Evolutionary conservation across 2,797 vertebrate species (phyloP).

Genomic region (Miichthys miiuy): DNA sequence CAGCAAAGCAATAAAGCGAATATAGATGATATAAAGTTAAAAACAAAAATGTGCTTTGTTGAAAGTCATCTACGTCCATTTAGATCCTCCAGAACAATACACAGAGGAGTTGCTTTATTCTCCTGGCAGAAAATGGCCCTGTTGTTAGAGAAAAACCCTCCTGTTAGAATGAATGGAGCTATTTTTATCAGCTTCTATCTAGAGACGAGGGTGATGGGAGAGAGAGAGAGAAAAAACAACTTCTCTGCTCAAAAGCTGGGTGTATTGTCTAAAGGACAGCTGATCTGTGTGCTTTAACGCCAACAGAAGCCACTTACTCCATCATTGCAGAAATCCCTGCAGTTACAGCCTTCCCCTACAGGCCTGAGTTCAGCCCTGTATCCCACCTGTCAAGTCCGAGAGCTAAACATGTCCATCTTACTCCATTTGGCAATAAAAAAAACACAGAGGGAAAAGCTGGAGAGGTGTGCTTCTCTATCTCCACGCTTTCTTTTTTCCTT

Average conservation of each 20-base stretch:
- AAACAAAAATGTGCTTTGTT: conserved; percentile 59
- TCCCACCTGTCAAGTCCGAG: conserved; percentile 79
- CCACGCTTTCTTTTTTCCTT: conserved; percentile 41
- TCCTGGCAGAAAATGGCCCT: conserved; percentile 45
- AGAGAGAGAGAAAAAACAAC: conserved; percentile 18
- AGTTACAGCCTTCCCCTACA: conserved; percentile 72
- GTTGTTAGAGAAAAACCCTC: conserved; percentile 56
- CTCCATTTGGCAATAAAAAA: conserved; percentile 64
- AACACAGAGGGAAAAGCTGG: conserved; percentile 40
- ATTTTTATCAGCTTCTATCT: conserved; percentile 75
- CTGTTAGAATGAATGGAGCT: conserved; percentile 57
- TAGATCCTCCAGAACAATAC: conserved; percentile 61
- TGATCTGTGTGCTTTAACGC: conserved; percentile 73
- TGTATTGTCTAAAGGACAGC: conserved; percentile 72
- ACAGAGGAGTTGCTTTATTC: conserved; percentile 58
- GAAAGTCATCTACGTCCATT: conserved; percentile 64
- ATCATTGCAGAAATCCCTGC: conserved; percentile 79
- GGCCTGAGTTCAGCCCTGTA: conserved; percentile 72
- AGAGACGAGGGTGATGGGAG: conserved; percentile 32
- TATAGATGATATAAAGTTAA: conserved; percentile 54
- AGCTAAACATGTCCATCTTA: conserved; percentile 81
- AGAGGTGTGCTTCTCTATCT: conserved; percentile 61
- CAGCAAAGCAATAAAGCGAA: conserved; percentile 29
- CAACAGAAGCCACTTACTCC: conserved; percentile 77
- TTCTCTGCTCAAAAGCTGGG: conserved; percentile 52